Evolutionary conservation across 2,888 invertebrate species (phyloP).

Genomic region (Oxyscelio sp.): DNA sequence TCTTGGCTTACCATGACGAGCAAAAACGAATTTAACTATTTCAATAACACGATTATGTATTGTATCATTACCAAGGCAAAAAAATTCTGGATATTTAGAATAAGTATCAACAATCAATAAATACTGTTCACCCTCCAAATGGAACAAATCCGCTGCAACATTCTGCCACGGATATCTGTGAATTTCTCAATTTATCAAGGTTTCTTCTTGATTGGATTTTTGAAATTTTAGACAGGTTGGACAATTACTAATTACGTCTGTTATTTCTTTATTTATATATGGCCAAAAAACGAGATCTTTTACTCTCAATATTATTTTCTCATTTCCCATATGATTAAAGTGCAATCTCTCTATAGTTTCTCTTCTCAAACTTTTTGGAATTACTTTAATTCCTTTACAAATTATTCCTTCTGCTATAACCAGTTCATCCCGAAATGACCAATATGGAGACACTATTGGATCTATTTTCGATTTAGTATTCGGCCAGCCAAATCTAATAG

Average conservation of each 20-base stretch:
- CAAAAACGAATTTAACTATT: constrained; percentile 73
- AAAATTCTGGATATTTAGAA: constrained; percentile 77
- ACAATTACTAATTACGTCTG: constrained; percentile 17
- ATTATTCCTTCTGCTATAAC: constrained; percentile 19
- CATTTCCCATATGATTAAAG: constrained; percentile 77
- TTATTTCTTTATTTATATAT: constrained; percentile 4
- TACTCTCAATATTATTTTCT: constrained; percentile 73
- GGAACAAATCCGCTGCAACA: constrained; percentile 74
- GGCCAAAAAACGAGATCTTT: constrained; percentile 76
- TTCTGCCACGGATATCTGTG: constrained; percentile 74
- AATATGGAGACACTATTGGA: too few species aligned
- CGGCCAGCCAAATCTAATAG: constrained; percentile 58
- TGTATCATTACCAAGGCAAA: constrained; percentile 50
- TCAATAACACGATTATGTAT: constrained; percentile 68
- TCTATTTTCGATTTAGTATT: not conserved
- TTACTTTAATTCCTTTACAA: constrained; percentile 46
- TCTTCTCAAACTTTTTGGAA: constrained; percentile 71
- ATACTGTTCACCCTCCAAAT: constrained; percentile 67
- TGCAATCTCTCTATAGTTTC: constrained; percentile 76
- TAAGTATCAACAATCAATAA: constrained; percentile 77
- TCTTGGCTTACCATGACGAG: constrained; percentile 72
- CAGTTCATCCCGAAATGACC: constrained; percentile 16
- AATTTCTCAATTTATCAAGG: constrained; percentile 65
- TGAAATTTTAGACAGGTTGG: constrained; percentile 23
- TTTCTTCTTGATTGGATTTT: constrained; percentile 62